Base-by-base conservation (phyloP, 30 jellyfish, hydroid and myxozoan species). In the Mastigias papua region DNA sequence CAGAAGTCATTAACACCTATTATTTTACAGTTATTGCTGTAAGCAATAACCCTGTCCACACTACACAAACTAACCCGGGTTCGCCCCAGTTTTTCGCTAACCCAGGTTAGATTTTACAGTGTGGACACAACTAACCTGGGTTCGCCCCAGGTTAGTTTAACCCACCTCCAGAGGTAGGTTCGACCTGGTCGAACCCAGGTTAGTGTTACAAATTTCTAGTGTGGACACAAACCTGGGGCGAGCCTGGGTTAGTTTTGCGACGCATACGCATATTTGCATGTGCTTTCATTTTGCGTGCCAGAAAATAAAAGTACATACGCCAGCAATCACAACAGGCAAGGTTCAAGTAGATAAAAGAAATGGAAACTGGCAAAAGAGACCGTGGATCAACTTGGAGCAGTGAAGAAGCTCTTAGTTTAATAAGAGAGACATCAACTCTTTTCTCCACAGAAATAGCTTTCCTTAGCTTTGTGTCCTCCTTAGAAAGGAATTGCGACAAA, bases 121-220 rank as follows among this genome's bases (percentile, higher is more conserved):
- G 72, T 10, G 72, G 8, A 4, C 72, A 31, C n/a, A n/a, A n/a
- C n/a, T n/a, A n/a, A 69, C 58, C 80, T 31, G 22, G 61, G 80
- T 69, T 69, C 60, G 58, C 80, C 80, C 80, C 57, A 48, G 80
- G 50, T 31, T 29, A 69, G 31, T 42, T 42, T 4, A 7, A 34
- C 13, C 22, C 23, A 69, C 15, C 28, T 26, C 22, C 31, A 31
- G 80, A 26, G 80, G n/a, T 69, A 29, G 80, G 31, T 61, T 26
- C 80, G 31, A 69, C 80, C 80, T 69, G 80, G 80, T 23, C 61
- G 61, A 69, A 69, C 80, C 80, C 31, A 42, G 80, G 61, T 69
- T 69, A 69, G 80, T 69, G 28, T 69, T 11, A 54, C 60, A 8
- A 8, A 16, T 6, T 16, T 46, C 16, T 46, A 16, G 60, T 6